Percentiles rank a stretch among this genome's conserved stretches.
Conservation (phyloP, 2,113 vertebrate species). For the Gallinago jamesoni region DNA sequence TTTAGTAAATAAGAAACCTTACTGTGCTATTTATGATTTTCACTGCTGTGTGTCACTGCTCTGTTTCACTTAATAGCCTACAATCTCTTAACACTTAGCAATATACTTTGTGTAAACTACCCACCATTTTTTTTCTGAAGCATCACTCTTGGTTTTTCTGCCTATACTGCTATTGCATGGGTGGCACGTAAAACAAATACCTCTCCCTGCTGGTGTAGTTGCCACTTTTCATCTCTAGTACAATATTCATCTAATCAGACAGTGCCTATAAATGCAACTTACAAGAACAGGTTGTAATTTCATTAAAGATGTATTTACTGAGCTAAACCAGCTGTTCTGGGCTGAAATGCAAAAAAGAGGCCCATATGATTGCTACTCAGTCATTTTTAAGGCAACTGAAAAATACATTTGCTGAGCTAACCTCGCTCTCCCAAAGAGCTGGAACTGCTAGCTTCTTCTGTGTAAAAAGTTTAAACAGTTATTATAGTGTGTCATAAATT, state of each 20-base stretch:
- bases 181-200: constrained; percentile 3
- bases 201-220: constrained; percentile 13
- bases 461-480: constrained; percentile 74
- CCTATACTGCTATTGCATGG: background rate
- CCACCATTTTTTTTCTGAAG: background rate
- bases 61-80: background rate
- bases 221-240: constrained; percentile 49
- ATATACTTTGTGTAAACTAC: background rate
- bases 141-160: background rate
- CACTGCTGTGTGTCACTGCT: background rate
- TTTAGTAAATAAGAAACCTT: background rate
- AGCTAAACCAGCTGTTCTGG: constrained; percentile 73
- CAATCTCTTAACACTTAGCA: background rate
- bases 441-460: constrained; percentile 64
- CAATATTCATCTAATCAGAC: constrained; percentile 60
- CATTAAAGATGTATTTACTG: constrained; percentile 81
- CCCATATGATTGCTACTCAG: constrained; percentile 21
- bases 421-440: constrained; percentile 56
- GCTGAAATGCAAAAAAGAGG: constrained; percentile 10
- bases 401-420: constrained; percentile 61
- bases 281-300: constrained; percentile 73
- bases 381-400: constrained; percentile 51
- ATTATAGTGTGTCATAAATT: constrained; percentile 75
- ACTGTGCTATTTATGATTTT: background rate
- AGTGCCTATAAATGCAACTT: constrained; percentile 40